Percentiles rank a stretch among this genome's conserved stretches.
Evolutionary conservation across 2,113 vertebrate genomes (phyloP).

Genomic region (Stegastes partitus): DNA sequence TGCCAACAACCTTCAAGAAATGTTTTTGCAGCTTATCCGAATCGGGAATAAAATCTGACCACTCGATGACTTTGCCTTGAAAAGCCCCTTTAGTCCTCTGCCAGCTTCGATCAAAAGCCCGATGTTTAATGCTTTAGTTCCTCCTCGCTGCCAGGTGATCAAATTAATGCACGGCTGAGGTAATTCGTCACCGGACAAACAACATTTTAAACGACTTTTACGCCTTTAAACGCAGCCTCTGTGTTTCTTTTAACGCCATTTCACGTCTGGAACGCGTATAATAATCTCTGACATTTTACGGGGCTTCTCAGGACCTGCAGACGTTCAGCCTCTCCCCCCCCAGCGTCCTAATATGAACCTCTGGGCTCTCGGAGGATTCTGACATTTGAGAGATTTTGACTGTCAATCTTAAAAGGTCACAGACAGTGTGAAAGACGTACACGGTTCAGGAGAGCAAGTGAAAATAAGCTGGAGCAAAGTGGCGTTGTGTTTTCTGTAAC

Average conservation of each 20-base stretch:
- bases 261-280: slow-evolving; percentile 18
- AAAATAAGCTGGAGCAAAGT: slow-evolving; percentile 25
- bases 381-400: slow-evolving; percentile 58
- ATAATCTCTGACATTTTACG: slow-evolving; percentile 40
- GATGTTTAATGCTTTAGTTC: slow-evolving; percentile 28
- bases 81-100: slow-evolving; percentile 27
- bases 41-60: slow-evolving; percentile 44
- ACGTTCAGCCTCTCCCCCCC: slow-evolving; percentile 25
- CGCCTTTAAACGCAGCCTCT: slow-evolving; percentile 17
- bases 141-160: slow-evolving; percentile 31
- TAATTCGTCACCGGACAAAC: slow-evolving; percentile 27
- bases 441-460: slow-evolving; percentile 7
- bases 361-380: slow-evolving; percentile 40
- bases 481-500: slow-evolving; percentile 14
- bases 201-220: slow-evolving; percentile 12
- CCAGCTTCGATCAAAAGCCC: slow-evolving; percentile 40
- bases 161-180: slow-evolving; percentile 34
- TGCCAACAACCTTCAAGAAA: slow-evolving; percentile 43
- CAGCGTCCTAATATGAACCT: slow-evolving; percentile 35
- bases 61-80: slow-evolving; percentile 14
- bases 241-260: slow-evolving; percentile 28
- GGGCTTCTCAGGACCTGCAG: slow-evolving; percentile 48
- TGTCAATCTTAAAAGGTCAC: slow-evolving; percentile 59
- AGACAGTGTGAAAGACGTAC: slow-evolving; percentile 12
- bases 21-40: slow-evolving; percentile 36